Percentiles rank a stretch among this genome's conserved stretches.
Conservation (phyloP, 1,140 invertebrate species). For the Caerostris extrusa region DNA sequence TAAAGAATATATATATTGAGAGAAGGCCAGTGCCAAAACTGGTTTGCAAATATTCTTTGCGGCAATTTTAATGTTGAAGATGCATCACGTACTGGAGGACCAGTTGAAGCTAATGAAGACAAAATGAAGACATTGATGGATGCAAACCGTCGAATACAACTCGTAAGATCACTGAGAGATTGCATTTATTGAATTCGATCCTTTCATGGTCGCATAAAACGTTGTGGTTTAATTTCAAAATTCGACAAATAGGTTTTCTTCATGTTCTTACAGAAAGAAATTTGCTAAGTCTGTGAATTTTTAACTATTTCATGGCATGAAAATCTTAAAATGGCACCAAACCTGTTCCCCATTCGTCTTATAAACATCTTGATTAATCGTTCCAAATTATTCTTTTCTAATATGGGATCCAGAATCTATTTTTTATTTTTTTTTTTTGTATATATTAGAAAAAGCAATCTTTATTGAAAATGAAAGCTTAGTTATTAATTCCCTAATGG, state of each 20-base stretch:
- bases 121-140: not conserved
- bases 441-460: too few species aligned
- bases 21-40: not conserved
- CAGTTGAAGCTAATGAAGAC: not conserved
- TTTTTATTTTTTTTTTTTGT: too few species aligned
- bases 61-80: conserved; percentile 2
- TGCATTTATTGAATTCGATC: not conserved
- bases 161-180: not conserved
- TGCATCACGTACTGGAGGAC: not conserved
- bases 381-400: too few species aligned
- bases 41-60: not conserved
- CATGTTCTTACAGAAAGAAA: too few species aligned
- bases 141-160: not conserved
- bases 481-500: too few species aligned
- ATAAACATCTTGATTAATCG: too few species aligned
- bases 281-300: too few species aligned
- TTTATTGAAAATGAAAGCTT: too few species aligned
- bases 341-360: too few species aligned
- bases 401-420: too few species aligned
- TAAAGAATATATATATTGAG: not conserved
- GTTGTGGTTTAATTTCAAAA: not conserved
- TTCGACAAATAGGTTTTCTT: not conserved
- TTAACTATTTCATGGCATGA: too few species aligned
- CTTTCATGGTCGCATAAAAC: not conserved
- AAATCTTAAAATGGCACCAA: too few species aligned